A percentile compares a stretch with the other conserved stretches of the same genome.
Conservation (phyloP, 2,113 vertebrate species). For the Sebastes fasciatus region DNA sequence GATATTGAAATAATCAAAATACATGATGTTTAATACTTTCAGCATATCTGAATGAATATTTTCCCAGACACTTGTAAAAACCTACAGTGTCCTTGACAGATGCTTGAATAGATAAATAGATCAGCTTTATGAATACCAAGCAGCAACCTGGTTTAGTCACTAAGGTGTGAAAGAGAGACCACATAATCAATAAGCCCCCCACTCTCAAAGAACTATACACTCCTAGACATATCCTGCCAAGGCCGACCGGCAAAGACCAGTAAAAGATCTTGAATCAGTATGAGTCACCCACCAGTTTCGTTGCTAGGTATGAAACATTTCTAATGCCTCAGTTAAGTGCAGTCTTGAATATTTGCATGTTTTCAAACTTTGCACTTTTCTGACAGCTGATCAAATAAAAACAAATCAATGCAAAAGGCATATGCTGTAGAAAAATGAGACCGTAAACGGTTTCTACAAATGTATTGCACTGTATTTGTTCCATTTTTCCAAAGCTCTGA, state of each 20-base stretch:
- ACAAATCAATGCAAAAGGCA: neutral
- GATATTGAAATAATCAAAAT: slow-evolving; percentile 18
- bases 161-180: slow-evolving; percentile 21
- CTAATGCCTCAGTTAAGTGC: neutral
- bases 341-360: neutral
- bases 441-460: slow-evolving; percentile 1
- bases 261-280: neutral
- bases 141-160: slow-evolving; percentile 12
- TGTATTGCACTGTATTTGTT: neutral
- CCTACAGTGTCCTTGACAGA: slow-evolving; percentile 20
- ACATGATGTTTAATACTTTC: slow-evolving; percentile 10
- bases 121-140: slow-evolving; percentile 29
- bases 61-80: slow-evolving; percentile 5
- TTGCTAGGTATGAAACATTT: neutral
- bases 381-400: neutral
- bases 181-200: slow-evolving; percentile 1
- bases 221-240: slow-evolving; percentile 10
- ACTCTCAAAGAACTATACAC: slow-evolving; percentile 23
- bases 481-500: slow-evolving; percentile 8
- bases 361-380: slow-evolving; percentile 5
- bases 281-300: slow-evolving; percentile 3
- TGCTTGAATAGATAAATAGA: slow-evolving; percentile 23
- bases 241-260: slow-evolving; percentile 6
- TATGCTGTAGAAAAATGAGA: neutral
- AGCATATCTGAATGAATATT: slow-evolving; percentile 9